Conservation (phyloP, 2,113 vertebrate species). For the Pyrgilauda ruficollis region DNA sequence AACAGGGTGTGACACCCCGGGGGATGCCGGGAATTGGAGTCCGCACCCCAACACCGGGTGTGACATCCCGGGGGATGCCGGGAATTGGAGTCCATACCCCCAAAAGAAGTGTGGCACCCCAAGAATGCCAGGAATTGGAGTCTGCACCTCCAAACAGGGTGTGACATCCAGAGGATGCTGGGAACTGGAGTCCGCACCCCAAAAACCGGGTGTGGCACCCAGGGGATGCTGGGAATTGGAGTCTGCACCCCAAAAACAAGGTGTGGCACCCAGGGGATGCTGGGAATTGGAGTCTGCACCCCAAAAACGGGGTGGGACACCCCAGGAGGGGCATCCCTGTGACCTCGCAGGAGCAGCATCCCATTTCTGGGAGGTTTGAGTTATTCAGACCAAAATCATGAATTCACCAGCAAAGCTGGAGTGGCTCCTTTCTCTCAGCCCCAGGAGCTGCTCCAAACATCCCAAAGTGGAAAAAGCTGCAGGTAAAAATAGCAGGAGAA, state of each 20-base stretch:
- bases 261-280: background rate
- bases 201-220: background rate
- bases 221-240: background rate
- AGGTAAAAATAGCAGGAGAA: background rate
- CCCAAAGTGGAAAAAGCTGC: background rate
- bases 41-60: background rate
- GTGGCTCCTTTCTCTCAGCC: background rate
- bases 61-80: background rate
- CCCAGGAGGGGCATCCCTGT: background rate
- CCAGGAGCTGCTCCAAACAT: background rate
- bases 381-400: background rate
- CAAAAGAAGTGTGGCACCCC: background rate
- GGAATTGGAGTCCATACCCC: too few species aligned
- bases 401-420: background rate
- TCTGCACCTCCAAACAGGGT: background rate
- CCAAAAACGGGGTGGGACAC: background rate
- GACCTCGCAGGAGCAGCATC: background rate
- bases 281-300: background rate
- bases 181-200: background rate
- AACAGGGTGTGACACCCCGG: background rate
- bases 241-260: too few species aligned
- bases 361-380: background rate
- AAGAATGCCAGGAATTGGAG: background rate
- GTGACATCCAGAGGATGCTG: accelerated
- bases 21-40: background rate